Base-by-base conservation (phyloP, 2,113 vertebrate genomes). In the Anas platyrhynchos region DNA sequence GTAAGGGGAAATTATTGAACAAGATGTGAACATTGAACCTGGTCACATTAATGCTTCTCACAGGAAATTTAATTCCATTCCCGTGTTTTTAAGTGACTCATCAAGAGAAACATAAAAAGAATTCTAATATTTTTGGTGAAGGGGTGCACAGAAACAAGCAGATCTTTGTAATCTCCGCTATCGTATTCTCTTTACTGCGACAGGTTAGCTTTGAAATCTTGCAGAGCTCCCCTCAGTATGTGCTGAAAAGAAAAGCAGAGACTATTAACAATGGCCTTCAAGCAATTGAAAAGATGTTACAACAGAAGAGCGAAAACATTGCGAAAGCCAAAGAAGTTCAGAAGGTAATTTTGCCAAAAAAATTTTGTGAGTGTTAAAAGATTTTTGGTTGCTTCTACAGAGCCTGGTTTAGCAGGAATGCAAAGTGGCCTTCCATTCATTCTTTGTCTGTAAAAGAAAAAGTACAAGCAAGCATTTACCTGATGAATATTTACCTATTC, bases 261-360 rank as follows among this genome's bases (percentile, higher is more conserved):
- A 98, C 98, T 88, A 98, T 99, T 92, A 98, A 96, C 56, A 97
- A 92, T 7, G 99, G 99, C 7, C 98, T 99, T 78, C 97, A 83
- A 69, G 97, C 97, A n/a, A 97, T 99, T 61, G 98, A 98, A 97
- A 98, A 96, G 62, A 98, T 98, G 89, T 96, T 99, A 41, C 97
- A 99, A 38, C 97, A 98, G 85, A 98, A 97, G 76, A 99, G 98
- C 82, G 96, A 98, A 88, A 98, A 95, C 22, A 94, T 99, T 59
- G 71, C 71, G 27, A 98, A 98, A 88, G 99, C 99, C 17, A 98
- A 99, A 94, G 95, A 97, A 93, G 96, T 98, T 78, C 99, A 99
- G 94, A 99, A 99, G 99, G 99, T 99, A 96, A 95, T 46, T 18
- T 22, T 68, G 16, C 43, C 2, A 16, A 67, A 79, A 90, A 44